Percentiles rank a stretch among this genome's conserved stretches.
phyloP scores from a whole-genome alignment of 1,140 invertebrate genomes.

The Diabrotica undecimpunctata region DNA sequence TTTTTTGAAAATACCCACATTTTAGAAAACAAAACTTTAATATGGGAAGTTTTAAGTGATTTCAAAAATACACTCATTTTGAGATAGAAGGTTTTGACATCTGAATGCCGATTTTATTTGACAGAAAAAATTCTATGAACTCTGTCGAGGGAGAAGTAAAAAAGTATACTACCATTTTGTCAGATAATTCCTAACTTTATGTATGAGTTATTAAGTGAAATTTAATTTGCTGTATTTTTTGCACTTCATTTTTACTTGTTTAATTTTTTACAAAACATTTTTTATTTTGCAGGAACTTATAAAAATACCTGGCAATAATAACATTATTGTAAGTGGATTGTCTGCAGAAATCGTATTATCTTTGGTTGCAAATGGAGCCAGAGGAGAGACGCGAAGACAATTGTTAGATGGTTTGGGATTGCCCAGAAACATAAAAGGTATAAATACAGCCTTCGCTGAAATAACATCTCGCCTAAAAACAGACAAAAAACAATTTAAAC shows the following conservation, averaged over 20 bases:
- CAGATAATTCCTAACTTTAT: no score
- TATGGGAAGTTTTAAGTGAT: no score
- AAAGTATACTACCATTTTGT: no score
- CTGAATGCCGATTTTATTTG: no score
- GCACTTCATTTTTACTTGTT: background rate
- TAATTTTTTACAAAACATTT: background rate
- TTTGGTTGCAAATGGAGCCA: conserved; percentile 22
- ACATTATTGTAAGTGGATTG: conserved; percentile 26
- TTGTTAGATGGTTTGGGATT: conserved; percentile 18
- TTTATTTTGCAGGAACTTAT: conserved; percentile 22
- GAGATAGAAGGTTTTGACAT: no score
- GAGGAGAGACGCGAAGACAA: conserved; percentile 16
- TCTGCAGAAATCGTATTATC: conserved; percentile 27
- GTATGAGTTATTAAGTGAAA: no score
- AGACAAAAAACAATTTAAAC: conserved; percentile 5
- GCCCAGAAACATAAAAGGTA: conserved; percentile 13
- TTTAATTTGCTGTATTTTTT: no score
- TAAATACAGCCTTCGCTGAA: conserved; percentile 37
- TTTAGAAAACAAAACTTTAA: no score
- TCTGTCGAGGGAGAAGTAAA: no score
- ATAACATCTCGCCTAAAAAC: conserved; percentile 35
- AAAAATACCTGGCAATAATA: conserved; percentile 11
- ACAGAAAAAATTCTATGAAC: no score
- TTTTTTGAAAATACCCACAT: no score
- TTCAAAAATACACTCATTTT: no score